Evolutionary conservation across 2,888 invertebrate genomes (phyloP), one percentile per base, ranked within the genome.

Genomic region (Frankliniella fusca): DNA sequence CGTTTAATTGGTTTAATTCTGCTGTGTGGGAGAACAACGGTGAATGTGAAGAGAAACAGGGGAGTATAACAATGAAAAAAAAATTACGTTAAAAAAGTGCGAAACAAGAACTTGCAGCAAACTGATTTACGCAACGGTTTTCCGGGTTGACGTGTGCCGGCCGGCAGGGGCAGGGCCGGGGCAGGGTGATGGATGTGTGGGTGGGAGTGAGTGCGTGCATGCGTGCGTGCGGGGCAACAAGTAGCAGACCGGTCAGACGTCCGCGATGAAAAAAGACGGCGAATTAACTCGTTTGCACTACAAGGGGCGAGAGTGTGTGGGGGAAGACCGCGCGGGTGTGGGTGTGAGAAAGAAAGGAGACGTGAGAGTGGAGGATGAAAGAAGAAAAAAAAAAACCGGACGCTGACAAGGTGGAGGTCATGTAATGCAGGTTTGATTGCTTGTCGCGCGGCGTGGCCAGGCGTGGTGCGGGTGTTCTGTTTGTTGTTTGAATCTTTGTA

Each of bases 351-450:
- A 54, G 54, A 18, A 54, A 18, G 18, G 54, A 54, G 54, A 54
- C 11, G 54, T 8, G 70, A 65, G 70, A 23, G 70, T 61, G 70
- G 70, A 20, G 70, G 23, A 23, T 11, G 23, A n/a, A 11, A 23
- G 23, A 23, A 65, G n/a, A 65, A 9, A 65, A 11, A 70, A 23
- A 70, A 23, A 70, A 7, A 70, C 23, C n/a, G 23, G 70, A 23
- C 70, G 70, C 70, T 27, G 70, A 76, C 70, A 27, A 76, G 70
- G 70, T 76, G 70, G 54, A 27, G 23, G 12, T 9, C 70, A 12
- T 76, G 70, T 76, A 27, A 76, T 76, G 70, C 70, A 11, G 70
- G 70, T 76, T 76, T 76, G 70, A 76, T 76, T 76, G 70, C 70
- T 5, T 76, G 70, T 27, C 70, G 70, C 38, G 38, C 38, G 38